Evolutionary conservation across 2,888 invertebrate genomes (phyloP), one percentile per base, ranked within the genome.

Genomic region (Mycalesis mineus): DNA sequence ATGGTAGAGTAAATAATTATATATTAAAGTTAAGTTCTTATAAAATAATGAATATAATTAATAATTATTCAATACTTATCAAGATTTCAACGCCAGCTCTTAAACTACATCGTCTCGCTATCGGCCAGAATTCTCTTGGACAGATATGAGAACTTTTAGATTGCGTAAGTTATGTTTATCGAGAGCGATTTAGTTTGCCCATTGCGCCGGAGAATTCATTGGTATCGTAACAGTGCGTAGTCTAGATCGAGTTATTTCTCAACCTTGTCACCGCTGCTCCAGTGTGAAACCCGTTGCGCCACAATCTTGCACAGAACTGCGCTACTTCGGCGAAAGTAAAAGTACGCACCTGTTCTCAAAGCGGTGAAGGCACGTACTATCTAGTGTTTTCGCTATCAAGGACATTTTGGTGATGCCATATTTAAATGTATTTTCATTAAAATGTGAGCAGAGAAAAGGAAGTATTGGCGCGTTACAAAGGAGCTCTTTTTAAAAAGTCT

Each of bases 271-370:
- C 80, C 77, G 72, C 77, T 87, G 81, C 64, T 80, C 86, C 75
- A 86, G 79, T 86, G 71, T 58, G 60, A 76, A 82, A 84, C 87
- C 79, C 78, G 84, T 82, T 82, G 70, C 75, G 49, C 71, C 71
- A 77, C 68, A 44, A 55, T 74, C 28, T 33, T 75, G 78, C 75
- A 76, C 77, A 71, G 66, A 61, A 67, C 57, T 77, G 78, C 76
- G 77, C 82, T 71, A 82, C 77, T 85, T 85, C 69, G 82, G 82
- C 82, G 86, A 88, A 89, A 88, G 88, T 88, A 82, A 85, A 83
- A 82, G 81, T 62, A 44, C 52, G 44, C 49, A 58, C 60, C 37
- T 49, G 59, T 51, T 60, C 31, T 44, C 36, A 28, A 47, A 29
- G 7, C 36, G 52, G 52, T 52, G 55, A 53, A 48, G 52, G 57